Evolutionary conservation across 2,113 vertebrate species (phyloP).

Genomic region (Chascanopsetta lugubris): DNA sequence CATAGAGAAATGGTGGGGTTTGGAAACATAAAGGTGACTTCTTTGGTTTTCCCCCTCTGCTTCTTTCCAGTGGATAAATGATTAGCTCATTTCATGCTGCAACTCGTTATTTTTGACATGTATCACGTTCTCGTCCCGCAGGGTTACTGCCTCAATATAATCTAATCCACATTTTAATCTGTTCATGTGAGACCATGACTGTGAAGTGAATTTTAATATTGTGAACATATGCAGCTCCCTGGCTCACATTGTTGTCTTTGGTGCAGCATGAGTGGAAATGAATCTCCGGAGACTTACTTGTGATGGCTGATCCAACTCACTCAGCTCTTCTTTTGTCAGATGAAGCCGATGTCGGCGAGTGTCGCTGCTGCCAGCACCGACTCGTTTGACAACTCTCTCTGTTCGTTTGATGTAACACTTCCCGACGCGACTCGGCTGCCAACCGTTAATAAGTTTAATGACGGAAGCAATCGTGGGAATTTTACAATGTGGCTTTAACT

Average conservation of each 20-base stretch:
- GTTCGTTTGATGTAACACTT: neutral
- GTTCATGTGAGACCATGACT: neutral
- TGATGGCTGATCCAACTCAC: neutral
- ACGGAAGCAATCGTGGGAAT: neutral
- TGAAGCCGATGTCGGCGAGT: neutral
- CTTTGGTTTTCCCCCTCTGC: neutral
- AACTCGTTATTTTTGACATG: neutral
- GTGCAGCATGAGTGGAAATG: neutral
- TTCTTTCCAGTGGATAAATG: neutral
- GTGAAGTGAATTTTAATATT: neutral
- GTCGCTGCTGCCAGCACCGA: neutral
- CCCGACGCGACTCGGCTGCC: neutral
- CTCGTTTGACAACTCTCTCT: slow-evolving; percentile 9
- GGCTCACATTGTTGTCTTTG: neutral
- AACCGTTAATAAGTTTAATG: neutral
- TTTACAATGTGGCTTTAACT: neutral
- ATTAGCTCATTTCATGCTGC: neutral
- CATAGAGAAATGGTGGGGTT: neutral
- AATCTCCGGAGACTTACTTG: neutral
- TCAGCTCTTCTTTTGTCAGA: neutral
- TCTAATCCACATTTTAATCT: neutral
- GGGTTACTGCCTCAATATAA: neutral
- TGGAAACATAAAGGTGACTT: neutral
- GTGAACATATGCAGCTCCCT: neutral
- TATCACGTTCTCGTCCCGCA: too few species aligned